Percentiles rank a stretch among this genome's conserved stretches.
Conservation (phyloP, 1,140 invertebrate species). For the Drosophila pandora region DNA sequence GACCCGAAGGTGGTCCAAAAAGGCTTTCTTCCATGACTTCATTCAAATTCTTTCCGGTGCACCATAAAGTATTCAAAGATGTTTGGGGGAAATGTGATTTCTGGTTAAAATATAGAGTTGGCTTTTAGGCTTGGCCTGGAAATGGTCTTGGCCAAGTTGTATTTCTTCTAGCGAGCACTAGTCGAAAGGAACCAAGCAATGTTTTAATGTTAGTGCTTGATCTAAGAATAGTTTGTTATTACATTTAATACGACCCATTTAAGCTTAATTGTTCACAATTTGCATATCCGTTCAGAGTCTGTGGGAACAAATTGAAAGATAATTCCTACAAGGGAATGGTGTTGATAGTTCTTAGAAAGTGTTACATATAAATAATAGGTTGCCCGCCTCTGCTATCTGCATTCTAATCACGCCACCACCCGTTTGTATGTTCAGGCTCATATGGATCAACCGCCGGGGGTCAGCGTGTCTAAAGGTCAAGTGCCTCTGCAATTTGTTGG, state of each 20-base stretch:
- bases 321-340: neutral
- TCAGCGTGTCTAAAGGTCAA: constrained; percentile 55
- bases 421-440: neutral
- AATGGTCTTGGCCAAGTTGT: neutral
- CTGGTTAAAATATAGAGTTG: constrained; percentile 3
- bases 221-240: neutral
- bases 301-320: neutral
- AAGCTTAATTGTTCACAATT: neutral
- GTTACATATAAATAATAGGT: neutral
- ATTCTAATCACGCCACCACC: constrained; percentile 3
- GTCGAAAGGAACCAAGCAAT: too few relatives aligned
- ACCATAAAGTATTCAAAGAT: constrained; percentile 43
- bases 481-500: constrained; percentile 69
- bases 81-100: fast-evolving
- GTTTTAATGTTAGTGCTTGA: neutral
- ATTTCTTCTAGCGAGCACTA: too few relatives aligned
- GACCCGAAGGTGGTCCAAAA: constrained; percentile 14
- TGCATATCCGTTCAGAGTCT: neutral
- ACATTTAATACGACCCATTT: neutral
- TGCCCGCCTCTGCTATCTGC: neutral
- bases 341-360: neutral
- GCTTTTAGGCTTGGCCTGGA: constrained; percentile 38
- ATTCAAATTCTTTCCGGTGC: neutral
- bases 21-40: constrained; percentile 5
- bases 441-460: constrained; percentile 22